Base-by-base conservation (phyloP, 2,888 invertebrate genomes). In the Pseudococcus longispinus region DNA sequence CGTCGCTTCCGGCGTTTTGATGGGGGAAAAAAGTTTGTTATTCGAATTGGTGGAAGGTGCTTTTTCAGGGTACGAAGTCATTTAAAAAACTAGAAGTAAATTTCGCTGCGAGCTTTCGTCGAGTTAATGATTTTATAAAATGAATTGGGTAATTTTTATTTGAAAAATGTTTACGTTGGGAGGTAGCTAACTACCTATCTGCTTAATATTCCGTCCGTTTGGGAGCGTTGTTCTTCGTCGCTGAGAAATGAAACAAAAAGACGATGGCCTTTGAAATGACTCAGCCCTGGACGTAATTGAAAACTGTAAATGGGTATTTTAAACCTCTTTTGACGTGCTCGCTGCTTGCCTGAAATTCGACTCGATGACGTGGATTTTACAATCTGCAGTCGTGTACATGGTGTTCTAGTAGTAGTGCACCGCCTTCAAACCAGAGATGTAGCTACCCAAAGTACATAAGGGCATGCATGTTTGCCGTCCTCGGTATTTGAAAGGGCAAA, bases 121-220 rank as follows among this genome's bases (percentile, higher is more conserved):
- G 42, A 80, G 77, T 80, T 42, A 80, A 80, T 80, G 77, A 80
- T 80, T 80, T 80, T 80, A 80, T 80, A 80, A 80, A 80, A 80
- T 42, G 77, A 80, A 80, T 37, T 42, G 77, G 77, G 77, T 80
- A 80, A 80, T 80, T 80, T 80, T 80, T 42, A 80, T 80, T 80
- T 80, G 42, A 80, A 42, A 80, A 80, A 80, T 80, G 77, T 80
- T 80, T 80, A 23, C 77, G 42, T 80, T 80, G n/a, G 77, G 15
- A 29, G 15, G 60, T n/a, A 8, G 51, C n/a, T n/a, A 51, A 46
- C 15, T 46, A 46, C 44, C 15, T 55, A 65, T 65, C 23, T 26
- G 26, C 70, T 70, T 29, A 70, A 29, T 70, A 29, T 70, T 70
- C 65, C n/a, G 6, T 65, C 65, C 26, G 65, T 65, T 65, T 26